A percentile compares a stretch with the other conserved stretches of the same genome.
Evolutionary conservation across 2,888 invertebrate genomes (phyloP).

Genomic region (Metacarcinus magister): DNA sequence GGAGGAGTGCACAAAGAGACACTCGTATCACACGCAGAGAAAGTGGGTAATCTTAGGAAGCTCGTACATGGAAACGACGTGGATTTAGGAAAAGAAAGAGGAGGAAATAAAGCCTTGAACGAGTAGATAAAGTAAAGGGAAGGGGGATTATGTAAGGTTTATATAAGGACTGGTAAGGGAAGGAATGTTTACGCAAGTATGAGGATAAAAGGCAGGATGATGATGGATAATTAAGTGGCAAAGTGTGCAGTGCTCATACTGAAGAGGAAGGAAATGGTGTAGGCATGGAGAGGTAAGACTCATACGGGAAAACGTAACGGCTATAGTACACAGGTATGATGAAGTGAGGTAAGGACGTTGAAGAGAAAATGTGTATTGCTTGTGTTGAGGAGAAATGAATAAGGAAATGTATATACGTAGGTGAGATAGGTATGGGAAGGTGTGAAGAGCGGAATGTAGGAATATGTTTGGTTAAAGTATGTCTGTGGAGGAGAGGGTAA

Average conservation of each 20-base stretch:
- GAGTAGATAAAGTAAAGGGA: background rate
- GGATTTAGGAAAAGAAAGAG: background rate
- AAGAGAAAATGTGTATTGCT: background rate
- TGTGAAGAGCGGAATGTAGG: background rate
- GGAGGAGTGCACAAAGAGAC: background rate
- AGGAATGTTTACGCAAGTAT: background rate
- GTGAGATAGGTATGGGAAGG: background rate
- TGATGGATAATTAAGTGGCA: background rate
- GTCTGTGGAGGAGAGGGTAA: no score
- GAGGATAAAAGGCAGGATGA: background rate
- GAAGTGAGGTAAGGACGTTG: background rate
- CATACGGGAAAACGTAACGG: background rate
- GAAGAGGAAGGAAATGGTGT: background rate
- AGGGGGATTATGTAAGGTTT: no score
- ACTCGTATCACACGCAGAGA: background rate
- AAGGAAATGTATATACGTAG: background rate
- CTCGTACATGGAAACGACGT: background rate
- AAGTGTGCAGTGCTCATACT: background rate
- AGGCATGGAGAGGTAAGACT: background rate
- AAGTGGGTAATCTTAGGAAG: background rate
- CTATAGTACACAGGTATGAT: background rate
- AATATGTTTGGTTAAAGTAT: no score
- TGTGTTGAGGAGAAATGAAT: background rate
- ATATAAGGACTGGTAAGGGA: no score
- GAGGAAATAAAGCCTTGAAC: no score